Evolutionary conservation across 2,113 vertebrate genomes (phyloP).

Genomic region (Calyptommatus sinebrachiatus): DNA sequence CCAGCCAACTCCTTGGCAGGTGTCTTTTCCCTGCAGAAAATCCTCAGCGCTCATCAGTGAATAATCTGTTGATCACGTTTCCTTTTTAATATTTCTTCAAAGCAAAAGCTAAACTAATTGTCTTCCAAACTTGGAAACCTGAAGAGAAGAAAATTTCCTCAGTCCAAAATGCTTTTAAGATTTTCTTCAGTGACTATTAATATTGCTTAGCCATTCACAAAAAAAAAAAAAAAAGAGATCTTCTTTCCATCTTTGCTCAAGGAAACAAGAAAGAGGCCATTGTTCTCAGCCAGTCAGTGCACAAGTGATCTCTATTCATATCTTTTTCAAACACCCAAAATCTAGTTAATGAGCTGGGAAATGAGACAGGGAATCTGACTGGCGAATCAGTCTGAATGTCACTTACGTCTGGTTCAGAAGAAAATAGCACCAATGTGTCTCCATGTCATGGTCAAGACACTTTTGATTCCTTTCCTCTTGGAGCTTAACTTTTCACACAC

Average conservation of each 20-base stretch:
- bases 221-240: conserved; percentile 10
- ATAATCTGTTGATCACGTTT: neutral
- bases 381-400: conserved; percentile 1
- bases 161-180: neutral
- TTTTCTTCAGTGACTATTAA: rapidly evolving
- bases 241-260: neutral
- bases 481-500: no score
- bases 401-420: conserved; percentile 1
- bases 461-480: no score
- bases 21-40: neutral
- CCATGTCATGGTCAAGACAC: no score
- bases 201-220: conserved; percentile 6
- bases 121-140: neutral
- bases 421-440: neutral
- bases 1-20: rapidly evolving
- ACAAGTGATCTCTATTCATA: neutral
- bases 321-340: neutral
- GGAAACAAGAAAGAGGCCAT: conserved; percentile 1
- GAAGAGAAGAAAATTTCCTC: conserved; percentile 5
- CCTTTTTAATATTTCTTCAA: neutral
- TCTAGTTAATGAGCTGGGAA: conserved; percentile 33
- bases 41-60: neutral
- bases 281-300: neutral
- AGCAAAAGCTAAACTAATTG: conserved; percentile 7
- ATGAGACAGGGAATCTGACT: neutral